These are phyloP conservation scores for Enteromius anoplus DNA, from an alignment of 2,797 vertebrate species.

Conservation along the genomic window DNA sequence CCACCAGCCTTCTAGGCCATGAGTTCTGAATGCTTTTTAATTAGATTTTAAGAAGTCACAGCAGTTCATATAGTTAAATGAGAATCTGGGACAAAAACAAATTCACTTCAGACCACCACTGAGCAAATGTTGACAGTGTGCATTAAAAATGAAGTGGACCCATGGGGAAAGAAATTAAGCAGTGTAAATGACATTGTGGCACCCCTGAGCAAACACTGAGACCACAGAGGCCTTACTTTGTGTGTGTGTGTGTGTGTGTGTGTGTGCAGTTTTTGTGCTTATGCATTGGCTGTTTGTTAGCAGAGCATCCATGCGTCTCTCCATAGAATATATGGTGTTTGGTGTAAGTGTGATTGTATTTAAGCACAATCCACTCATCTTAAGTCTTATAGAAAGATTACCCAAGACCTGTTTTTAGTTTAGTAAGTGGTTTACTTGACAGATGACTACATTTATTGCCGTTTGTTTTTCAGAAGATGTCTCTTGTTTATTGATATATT, in stretches of 20 bases:
- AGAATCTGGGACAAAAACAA: conserved; percentile 8
- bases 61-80: neutral
- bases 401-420: neutral
- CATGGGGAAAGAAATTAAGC: conserved; percentile 24
- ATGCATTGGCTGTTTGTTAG: neutral
- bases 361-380: too few relatives aligned
- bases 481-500: neutral
- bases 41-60: neutral
- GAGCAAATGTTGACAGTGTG: conserved; percentile 22
- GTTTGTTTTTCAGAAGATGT: neutral
- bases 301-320: neutral
- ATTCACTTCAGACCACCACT: neutral
- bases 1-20: neutral
- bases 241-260: neutral
- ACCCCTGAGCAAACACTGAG: neutral
- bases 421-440: neutral
- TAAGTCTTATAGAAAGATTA: neutral
- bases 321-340: neutral
- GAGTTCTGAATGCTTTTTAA: neutral
- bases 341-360: neutral
- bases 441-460: neutral
- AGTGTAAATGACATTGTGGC: conserved; percentile 23
- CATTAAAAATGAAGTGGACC: conserved; percentile 14
- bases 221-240: neutral
- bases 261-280: neutral